phyloP scores from a whole-genome alignment of 2,113 vertebrate species.

The Oenanthe melanoleuca region DNA sequence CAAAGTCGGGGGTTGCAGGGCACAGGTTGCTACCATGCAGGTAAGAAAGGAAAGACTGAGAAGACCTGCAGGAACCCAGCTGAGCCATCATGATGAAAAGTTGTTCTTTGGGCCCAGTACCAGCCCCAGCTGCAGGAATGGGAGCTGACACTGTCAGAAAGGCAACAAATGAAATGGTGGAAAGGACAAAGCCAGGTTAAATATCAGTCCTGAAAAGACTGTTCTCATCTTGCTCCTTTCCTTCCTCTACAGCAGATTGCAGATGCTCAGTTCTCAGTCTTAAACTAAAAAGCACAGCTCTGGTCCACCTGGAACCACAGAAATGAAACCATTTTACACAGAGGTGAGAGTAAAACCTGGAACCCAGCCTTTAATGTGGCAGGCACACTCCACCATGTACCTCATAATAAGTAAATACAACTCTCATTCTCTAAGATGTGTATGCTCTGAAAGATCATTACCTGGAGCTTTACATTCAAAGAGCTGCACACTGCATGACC shows the following conservation, averaged over 20 bases:
- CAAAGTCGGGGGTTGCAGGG: neutral
- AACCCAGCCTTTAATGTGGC: neutral
- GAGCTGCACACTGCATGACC: neutral
- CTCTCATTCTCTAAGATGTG: neutral
- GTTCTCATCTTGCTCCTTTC: neutral
- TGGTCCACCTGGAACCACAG: neutral
- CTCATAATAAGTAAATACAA: neutral
- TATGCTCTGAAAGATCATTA: conserved; percentile 3
- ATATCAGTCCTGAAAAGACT: neutral
- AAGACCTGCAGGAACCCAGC: neutral
- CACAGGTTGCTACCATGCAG: neutral
- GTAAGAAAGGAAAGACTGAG: neutral
- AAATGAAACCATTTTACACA: neutral
- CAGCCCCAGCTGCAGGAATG: neutral
- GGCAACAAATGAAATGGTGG: neutral
- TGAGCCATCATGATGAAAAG: neutral
- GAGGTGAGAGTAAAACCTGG: neutral
- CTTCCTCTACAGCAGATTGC: neutral
- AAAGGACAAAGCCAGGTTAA: neutral
- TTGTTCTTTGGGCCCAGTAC: neutral
- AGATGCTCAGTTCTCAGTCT: neutral
- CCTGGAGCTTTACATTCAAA: neutral
- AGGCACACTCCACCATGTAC: neutral
- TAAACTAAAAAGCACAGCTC: neutral
- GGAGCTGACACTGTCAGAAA: neutral